These are phyloP conservation scores for Zapornia atra DNA, from an alignment of 2,113 vertebrate species.

Conservation along the genomic window DNA sequence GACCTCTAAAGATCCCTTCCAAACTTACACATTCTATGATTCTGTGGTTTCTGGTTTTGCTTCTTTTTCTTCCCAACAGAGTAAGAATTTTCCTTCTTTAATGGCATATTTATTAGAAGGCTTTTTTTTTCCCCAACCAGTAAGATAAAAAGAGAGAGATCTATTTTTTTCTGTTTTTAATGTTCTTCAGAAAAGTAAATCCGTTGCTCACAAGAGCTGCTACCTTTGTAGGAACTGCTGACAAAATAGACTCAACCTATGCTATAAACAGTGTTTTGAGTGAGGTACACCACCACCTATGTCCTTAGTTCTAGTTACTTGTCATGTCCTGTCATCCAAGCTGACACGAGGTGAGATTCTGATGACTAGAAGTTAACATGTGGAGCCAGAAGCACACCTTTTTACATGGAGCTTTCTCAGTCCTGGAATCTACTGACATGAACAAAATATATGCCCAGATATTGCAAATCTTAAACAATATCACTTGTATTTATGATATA, in stretches of 20 bases:
- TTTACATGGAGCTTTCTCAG: neutral
- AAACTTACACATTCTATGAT: too few relatives aligned
- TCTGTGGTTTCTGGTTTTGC: neutral
- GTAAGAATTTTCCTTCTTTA: neutral
- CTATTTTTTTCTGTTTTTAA: neutral
- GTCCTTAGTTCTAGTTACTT: neutral
- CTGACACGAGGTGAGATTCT: neutral
- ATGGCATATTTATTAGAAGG: accelerated
- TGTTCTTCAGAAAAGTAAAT: neutral
- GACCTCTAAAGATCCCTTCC: too few relatives aligned
- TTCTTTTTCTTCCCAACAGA: neutral
- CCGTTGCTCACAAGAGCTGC: neutral
- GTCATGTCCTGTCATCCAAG: neutral
- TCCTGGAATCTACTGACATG: neutral
- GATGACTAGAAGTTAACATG: neutral
- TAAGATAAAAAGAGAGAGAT: neutral
- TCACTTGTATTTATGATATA: neutral
- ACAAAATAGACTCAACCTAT: neutral
- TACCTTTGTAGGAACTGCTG: neutral
- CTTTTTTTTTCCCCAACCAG: accelerated
- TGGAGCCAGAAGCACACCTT: neutral
- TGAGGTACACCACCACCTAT: neutral
- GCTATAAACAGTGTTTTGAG: neutral
- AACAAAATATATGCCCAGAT: neutral
- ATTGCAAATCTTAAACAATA: neutral